Percentiles rank a stretch among this genome's conserved stretches.
Evolutionary conservation across 2,888 invertebrate species (phyloP).

Genomic region (Melieria crassipennis): DNA sequence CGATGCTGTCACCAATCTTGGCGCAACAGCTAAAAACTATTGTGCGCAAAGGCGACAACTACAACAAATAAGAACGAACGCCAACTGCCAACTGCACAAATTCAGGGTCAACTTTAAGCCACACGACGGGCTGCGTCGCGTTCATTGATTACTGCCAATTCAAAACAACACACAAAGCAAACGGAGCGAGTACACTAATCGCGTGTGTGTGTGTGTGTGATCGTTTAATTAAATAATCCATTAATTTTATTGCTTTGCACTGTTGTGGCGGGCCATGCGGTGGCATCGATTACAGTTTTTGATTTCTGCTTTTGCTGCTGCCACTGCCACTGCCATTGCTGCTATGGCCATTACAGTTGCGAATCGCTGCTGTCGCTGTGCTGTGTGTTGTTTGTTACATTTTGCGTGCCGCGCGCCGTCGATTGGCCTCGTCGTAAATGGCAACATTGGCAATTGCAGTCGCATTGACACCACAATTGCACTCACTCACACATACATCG

Average conservation of each 20-base stretch:
- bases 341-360: background rate
- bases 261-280: background rate
- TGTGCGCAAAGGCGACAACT: background rate
- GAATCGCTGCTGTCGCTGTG: background rate
- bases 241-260: conserved; percentile 13
- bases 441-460: conserved; percentile 16
- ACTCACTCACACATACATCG: background rate
- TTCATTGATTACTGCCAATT: conserved; percentile 16
- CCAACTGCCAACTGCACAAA: conserved; percentile 23
- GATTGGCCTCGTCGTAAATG: conserved; percentile 11
- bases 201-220: conserved; percentile 5
- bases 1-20: conserved; percentile 1
- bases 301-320: background rate
- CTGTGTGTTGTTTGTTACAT: too few species aligned
- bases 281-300: background rate
- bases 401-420: too few species aligned
- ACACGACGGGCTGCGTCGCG: background rate
- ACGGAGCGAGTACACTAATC: background rate
- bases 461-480: conserved; percentile 23
- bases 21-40: conserved; percentile 1
- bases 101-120: conserved; percentile 31
- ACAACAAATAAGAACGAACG: conserved; percentile 9
- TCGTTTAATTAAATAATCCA: conserved; percentile 24
- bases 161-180: conserved; percentile 12
- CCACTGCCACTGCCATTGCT: background rate